A percentile compares a stretch with the other conserved stretches of the same genome.
These are phyloP conservation scores for Troglohyphantes excavatus DNA, from an alignment of 2,888 invertebrate genomes.

Conservation along the genomic window DNA sequence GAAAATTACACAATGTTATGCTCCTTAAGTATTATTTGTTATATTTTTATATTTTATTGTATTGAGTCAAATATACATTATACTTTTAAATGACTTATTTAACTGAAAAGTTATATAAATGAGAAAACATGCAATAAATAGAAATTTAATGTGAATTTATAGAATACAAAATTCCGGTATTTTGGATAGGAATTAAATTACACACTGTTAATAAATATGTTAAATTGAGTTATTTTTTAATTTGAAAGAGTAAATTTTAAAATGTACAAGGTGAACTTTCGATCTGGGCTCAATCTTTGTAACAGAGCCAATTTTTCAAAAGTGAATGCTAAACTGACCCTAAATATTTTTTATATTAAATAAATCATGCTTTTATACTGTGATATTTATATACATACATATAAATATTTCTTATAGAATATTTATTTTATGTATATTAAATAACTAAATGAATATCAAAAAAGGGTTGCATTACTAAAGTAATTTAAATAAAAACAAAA, in stretches of 20 bases:
- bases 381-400: background rate
- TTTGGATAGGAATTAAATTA: background rate
- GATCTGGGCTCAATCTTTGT: background rate
- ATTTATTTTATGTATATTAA: slow-evolving; percentile 5
- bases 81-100: too few species aligned
- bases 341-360: background rate
- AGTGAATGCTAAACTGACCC: background rate
- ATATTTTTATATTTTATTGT: background rate
- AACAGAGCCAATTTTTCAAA: background rate
- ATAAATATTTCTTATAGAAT: slow-evolving; percentile 2
- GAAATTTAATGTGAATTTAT: background rate
- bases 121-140: background rate
- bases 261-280: background rate
- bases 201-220: background rate
- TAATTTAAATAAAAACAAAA: too few species aligned
- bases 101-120: background rate
- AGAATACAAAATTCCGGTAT: background rate
- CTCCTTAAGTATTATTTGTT: background rate
- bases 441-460: background rate
- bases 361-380: background rate
- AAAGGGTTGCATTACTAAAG: background rate
- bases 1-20: too few species aligned
- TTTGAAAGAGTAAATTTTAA: background rate
- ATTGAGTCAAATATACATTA: background rate
- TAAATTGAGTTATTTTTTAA: background rate